Percentiles rank a stretch among this genome's conserved stretches.
phyloP scores from a whole-genome alignment of 2,888 invertebrate genomes.

The Cabera pusaria region DNA sequence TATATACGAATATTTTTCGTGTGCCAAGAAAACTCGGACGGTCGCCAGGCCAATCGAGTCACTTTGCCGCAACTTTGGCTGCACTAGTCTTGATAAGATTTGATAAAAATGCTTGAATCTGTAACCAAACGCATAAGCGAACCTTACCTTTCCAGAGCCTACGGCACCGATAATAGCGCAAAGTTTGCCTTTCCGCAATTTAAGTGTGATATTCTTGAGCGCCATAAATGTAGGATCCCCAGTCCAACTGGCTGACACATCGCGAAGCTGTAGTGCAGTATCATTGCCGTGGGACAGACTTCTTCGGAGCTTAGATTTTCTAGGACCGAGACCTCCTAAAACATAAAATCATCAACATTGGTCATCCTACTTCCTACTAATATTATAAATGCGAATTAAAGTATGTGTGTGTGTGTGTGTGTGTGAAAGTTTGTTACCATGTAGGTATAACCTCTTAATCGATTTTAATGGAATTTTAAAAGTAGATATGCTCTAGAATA shows the following conservation, averaged over 20 bases:
- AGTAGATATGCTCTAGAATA: too few relatives aligned
- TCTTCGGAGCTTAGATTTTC: slow-evolving; percentile 43
- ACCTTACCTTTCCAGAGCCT: slow-evolving; percentile 87
- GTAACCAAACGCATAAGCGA: too few relatives aligned
- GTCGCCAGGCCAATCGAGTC: slow-evolving; percentile 42
- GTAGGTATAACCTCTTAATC: too few relatives aligned
- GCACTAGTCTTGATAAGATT: slow-evolving; percentile 4
- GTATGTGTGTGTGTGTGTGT: too few relatives aligned
- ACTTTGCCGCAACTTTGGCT: slow-evolving; percentile 3
- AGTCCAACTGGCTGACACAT: slow-evolving; percentile 80
- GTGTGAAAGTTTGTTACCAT: too few relatives aligned
- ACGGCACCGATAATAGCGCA: slow-evolving; percentile 90
- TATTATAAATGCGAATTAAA: too few relatives aligned
- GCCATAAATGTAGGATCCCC: slow-evolving; percentile 76
- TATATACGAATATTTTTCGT: slow-evolving; percentile 11
- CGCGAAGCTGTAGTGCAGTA: slow-evolving; percentile 55
- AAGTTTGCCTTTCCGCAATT: slow-evolving; percentile 81
- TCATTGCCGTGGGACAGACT: slow-evolving; percentile 59
- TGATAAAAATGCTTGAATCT: neutral
- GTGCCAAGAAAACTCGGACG: slow-evolving; percentile 19
- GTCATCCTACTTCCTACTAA: too few relatives aligned
- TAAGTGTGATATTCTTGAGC: slow-evolving; percentile 77
- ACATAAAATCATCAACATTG: neutral
- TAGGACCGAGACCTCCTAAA: slow-evolving; percentile 13
- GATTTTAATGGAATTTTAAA: too few relatives aligned